Percentiles rank a stretch among this genome's conserved stretches.
These are phyloP conservation scores for Oligia latruncula DNA, from an alignment of 2,888 invertebrate genomes.

Conservation along the genomic window DNA sequence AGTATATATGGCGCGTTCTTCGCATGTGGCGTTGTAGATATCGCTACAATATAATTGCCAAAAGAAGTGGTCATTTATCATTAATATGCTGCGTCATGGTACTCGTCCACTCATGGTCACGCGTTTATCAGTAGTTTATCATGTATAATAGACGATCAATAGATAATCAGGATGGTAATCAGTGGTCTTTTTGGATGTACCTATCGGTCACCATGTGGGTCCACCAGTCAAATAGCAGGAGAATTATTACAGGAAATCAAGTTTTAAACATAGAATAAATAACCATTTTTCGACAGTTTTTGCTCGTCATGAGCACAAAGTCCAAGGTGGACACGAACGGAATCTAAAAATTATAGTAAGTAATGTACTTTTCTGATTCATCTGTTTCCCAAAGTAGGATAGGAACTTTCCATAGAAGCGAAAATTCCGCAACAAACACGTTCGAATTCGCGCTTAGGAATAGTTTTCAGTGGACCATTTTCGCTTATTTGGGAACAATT, in stretches of 20 bases:
- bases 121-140: neutral
- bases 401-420: neutral
- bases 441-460: neutral
- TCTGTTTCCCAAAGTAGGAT: neutral
- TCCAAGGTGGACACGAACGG: neutral
- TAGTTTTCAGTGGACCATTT: neutral
- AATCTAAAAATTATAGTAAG: neutral
- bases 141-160: neutral
- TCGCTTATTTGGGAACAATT: neutral
- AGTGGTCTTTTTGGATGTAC: neutral
- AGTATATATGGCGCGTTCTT: too few relatives aligned
- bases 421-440: neutral
- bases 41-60: neutral
- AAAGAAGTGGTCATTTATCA: neutral
- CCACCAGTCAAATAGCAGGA: too few relatives aligned
- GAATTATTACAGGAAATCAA: neutral
- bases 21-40: too few relatives aligned
- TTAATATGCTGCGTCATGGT: slow-evolving; percentile 1
- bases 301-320: neutral
- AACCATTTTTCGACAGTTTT: neutral
- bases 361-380: too few relatives aligned
- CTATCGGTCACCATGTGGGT: too few relatives aligned
- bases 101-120: neutral
- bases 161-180: neutral
- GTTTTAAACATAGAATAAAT: too few relatives aligned